Evolutionary conservation across 1,140 invertebrate species (phyloP), one percentile per base, ranked within the genome.

Genomic region (Aculops lycopersici): DNA sequence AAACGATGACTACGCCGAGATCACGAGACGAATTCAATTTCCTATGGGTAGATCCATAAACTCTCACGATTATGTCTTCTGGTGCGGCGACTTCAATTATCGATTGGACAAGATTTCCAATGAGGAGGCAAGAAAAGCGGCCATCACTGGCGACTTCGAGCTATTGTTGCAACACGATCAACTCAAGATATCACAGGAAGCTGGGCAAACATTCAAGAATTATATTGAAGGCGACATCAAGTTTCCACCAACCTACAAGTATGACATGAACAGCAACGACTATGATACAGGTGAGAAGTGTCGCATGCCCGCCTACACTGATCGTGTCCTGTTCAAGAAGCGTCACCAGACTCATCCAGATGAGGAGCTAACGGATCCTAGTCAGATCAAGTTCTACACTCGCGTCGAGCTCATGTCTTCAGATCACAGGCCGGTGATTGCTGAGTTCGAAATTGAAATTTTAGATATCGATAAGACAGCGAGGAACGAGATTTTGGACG

Each of bases 81-180:
- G 90, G 88, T 88, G 84, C 57, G 92, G 92, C 0, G 92, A 98
- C 62, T 97, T 99, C 57, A 99, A 99, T 57, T 99, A 97, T 54
- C 66, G 92, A 41, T 74, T 98, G 44, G 86, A 94, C 55, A 31
- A 31, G 8, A 69, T 95, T 65, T 71, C 77, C 40, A 84, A 83
- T 53, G 84, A 94, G 13, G 78, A 92, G 53, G 72, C 94, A 43
- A 80, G 86, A 54, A 70, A 77, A 41, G 60, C 76, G 43, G 67
- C 94, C 2, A 66, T 66, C 38, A 64, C 69, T 42, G 68, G 74
- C 43, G 74, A 90, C 52, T 68, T 78, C 45, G 58, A 68, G 42
- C 60, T 70, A 36, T 66, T 97, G 36, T 57, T 88, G 16, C 67
- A 74, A 46, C 62, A 69, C 52, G 92, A 99, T 62, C 92, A 99